Evolutionary conservation across 2,888 invertebrate genomes (phyloP), one percentile per base, ranked within the genome.

Genomic region (Melanostoma scalare): DNA sequence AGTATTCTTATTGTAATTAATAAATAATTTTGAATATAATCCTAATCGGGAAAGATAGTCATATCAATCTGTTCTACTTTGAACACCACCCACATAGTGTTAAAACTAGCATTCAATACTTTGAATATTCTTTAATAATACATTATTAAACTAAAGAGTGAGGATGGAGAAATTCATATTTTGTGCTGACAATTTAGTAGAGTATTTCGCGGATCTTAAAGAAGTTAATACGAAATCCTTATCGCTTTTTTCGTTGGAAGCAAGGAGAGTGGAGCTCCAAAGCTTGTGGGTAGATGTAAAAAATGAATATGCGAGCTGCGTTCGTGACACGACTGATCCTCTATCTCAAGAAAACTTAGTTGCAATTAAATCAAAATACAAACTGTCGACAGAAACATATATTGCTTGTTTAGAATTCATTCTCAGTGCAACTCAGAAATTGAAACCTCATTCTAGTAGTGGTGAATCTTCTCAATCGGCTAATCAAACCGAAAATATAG

Each of bases 371-470:
- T 6, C 31, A 0, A 53, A 67, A 20, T 53, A 42, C 4, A 67
- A 33, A 6, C 35, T 42, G 0, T 67, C 52, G 5, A 42, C 30
- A 8, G 67, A 67, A n/a, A 67, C 67, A 3, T 53, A 53, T 20
- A n/a, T 67, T 4, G 31, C 40, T 1, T 42, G 67, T 31, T 20
- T 67, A 8, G 53, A 67, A 30, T 53, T 30, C 10, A 53, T 67
- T 3, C 8, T 67, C 4, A 20, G 3, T n/a, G 6, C 30, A 20
- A 20, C 20, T 20, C 20, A 20, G 20, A 20, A 20, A 20, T 20
- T 20, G 20, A 20, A 20, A 20, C 20, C 20, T 20, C 20, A 20
- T 20, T 20, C 20, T 20, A 20, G 20, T 20, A 20, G 20, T 20
- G 20, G 1, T 20, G 20, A 20, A 1, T 20, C 20, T 20, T 20